Evolutionary conservation across 2,888 invertebrate genomes (phyloP).

Genomic region (Gastracanthus pulcherrimus): DNA sequence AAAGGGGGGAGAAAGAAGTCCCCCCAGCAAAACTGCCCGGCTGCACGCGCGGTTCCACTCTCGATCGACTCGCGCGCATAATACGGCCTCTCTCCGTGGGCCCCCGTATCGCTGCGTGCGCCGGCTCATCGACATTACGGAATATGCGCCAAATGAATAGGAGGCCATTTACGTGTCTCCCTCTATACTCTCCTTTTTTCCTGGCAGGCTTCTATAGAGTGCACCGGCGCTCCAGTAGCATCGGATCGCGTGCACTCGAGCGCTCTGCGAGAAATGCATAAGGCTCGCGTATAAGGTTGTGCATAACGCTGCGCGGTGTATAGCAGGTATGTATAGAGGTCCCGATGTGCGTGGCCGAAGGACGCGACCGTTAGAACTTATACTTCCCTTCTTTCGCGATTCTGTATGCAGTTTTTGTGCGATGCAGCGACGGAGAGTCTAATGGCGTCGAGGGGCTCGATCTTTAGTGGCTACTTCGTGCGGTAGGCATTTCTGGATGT

Average conservation of each 20-base stretch:
- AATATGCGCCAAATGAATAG: slow-evolving; percentile 59
- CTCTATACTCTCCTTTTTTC: no score
- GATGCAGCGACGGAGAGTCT: neutral
- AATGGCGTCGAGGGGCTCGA: neutral
- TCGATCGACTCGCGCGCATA: neutral
- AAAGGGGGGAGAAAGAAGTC: no score
- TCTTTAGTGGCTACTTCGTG: no score
- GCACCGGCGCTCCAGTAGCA: neutral
- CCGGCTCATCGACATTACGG: slow-evolving; percentile 47
- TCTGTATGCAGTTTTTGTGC: neutral
- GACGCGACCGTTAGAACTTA: slow-evolving; percentile 66
- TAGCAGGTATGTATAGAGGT: neutral
- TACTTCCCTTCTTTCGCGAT: slow-evolving; percentile 34
- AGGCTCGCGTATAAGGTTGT: slow-evolving; percentile 52
- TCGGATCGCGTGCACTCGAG: slow-evolving; percentile 55
- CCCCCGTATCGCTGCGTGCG: neutral
- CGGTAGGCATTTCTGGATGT: no score
- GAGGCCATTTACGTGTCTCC: slow-evolving; percentile 58
- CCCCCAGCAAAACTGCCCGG: no score
- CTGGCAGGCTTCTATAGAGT: no score
- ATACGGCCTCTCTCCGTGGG: neutral
- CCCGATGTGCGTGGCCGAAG: slow-evolving; percentile 64
- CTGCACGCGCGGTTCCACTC: no score
- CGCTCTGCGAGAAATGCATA: slow-evolving; percentile 56
- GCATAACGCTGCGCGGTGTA: neutral